phyloP scores from a whole-genome alignment of 1,140 invertebrate genomes.

The Trichonephila inaurata region DNA sequence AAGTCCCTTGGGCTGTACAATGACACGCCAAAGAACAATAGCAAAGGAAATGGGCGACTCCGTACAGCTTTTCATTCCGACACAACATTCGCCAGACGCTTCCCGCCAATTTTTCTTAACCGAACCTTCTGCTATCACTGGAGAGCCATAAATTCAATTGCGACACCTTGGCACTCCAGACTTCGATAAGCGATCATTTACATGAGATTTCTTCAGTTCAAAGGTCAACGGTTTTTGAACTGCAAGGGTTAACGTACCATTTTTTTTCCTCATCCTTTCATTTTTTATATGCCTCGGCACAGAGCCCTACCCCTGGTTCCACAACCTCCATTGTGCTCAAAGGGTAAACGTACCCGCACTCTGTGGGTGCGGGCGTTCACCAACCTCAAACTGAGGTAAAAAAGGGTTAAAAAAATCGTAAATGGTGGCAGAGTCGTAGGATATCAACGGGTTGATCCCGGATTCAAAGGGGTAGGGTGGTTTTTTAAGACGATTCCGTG shows the following conservation, averaged over 20 bases:
- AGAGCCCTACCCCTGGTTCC: constrained; percentile 62
- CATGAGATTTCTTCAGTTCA: constrained; percentile 70
- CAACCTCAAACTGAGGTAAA: constrained; percentile 56
- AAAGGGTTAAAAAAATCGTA: constrained; percentile 71
- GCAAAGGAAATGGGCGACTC: neutral
- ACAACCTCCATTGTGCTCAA: constrained; percentile 73
- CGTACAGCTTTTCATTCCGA: neutral
- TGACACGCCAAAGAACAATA: neutral
- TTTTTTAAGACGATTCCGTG: constrained; percentile 62
- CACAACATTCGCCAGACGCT: neutral
- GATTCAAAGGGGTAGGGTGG: constrained; percentile 61
- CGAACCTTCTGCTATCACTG: neutral
- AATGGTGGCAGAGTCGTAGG: constrained; percentile 49
- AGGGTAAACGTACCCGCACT: constrained; percentile 69
- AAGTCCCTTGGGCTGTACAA: neutral
- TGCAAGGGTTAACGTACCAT: constrained; percentile 70
- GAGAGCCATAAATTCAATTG: constrained; percentile 31
- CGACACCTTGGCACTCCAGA: constrained; percentile 31
- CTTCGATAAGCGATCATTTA: constrained; percentile 47
- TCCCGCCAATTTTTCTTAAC: constrained; percentile 24
- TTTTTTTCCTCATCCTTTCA: constrained; percentile 57
- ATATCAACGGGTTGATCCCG: constrained; percentile 43
- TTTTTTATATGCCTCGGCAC: constrained; percentile 27
- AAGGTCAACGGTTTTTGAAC: constrained; percentile 67
- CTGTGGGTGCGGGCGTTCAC: constrained; percentile 67